Evolutionary conservation across 1,140 invertebrate genomes (phyloP).

Genomic region (Micrasema minimum): DNA sequence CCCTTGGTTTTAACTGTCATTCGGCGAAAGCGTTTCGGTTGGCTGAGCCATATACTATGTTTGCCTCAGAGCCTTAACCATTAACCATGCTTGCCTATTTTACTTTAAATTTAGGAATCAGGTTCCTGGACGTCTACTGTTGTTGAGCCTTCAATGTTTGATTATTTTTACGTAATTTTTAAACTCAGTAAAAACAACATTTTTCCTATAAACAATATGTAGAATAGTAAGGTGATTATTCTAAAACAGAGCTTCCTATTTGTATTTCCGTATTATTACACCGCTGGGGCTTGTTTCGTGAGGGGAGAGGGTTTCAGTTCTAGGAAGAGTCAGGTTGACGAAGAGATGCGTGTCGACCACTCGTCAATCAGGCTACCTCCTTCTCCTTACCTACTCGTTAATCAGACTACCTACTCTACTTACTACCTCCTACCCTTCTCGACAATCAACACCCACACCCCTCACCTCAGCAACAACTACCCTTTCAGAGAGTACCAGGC

Average conservation of each 20-base stretch:
- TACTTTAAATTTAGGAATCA: too few relatives aligned
- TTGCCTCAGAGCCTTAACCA: neutral
- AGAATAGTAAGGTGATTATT: neutral
- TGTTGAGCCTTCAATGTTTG: too few relatives aligned
- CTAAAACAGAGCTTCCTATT: constrained; percentile 8
- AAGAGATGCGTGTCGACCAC: constrained; percentile 41
- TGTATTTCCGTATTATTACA: constrained; percentile 11
- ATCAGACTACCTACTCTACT: too few relatives aligned
- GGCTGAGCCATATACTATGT: neutral
- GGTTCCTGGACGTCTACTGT: too few relatives aligned
- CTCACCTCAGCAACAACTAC: neutral
- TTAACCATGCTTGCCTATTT: too few relatives aligned
- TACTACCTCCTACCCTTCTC: neutral
- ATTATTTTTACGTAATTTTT: too few relatives aligned
- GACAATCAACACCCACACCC: constrained; percentile 13
- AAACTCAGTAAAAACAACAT: too few relatives aligned
- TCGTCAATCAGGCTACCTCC: constrained; percentile 42
- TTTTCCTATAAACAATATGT: too few relatives aligned
- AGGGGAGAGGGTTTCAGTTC: neutral
- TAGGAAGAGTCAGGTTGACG: constrained; percentile 36
- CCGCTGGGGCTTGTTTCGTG: constrained; percentile 4
- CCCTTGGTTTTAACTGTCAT: too few relatives aligned
- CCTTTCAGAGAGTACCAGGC: too few relatives aligned
- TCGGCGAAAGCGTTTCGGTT: too few relatives aligned
- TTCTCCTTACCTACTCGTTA: constrained; percentile 38